phyloP scores from a whole-genome alignment of 2,113 vertebrate species.

The Isichthys henryi region DNA sequence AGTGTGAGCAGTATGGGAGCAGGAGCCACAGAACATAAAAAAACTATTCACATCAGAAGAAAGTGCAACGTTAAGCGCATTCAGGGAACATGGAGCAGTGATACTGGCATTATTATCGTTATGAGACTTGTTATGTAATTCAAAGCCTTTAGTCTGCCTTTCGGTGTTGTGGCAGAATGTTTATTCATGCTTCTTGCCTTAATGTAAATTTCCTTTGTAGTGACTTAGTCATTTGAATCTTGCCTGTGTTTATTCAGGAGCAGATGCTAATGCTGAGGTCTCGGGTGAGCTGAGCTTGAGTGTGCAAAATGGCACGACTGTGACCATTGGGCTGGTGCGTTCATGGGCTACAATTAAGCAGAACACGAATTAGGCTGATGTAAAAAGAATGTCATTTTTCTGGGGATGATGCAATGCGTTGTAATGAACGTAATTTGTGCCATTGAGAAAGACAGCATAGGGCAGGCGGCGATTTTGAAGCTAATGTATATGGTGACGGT shows the following conservation, averaged over 20 bases:
- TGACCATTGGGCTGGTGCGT: background rate
- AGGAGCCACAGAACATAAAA: background rate
- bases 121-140: background rate
- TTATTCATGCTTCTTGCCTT: background rate
- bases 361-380: background rate
- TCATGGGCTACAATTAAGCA: background rate
- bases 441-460: background rate
- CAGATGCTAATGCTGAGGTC: background rate
- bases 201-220: background rate
- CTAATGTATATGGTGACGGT: background rate
- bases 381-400: constrained; percentile 1
- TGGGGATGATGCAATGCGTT: background rate
- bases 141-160: background rate
- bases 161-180: background rate
- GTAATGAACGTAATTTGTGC: background rate
- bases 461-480: background rate
- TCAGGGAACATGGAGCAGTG: background rate
- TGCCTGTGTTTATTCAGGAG: background rate
- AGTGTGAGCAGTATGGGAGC: background rate
- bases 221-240: background rate
- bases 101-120: background rate
- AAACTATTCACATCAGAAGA: background rate
- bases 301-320: background rate
- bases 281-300: background rate
- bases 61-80: background rate